phyloP scores from a whole-genome alignment of 2,888 invertebrate species.

The Eupeodes latifasciatus region DNA sequence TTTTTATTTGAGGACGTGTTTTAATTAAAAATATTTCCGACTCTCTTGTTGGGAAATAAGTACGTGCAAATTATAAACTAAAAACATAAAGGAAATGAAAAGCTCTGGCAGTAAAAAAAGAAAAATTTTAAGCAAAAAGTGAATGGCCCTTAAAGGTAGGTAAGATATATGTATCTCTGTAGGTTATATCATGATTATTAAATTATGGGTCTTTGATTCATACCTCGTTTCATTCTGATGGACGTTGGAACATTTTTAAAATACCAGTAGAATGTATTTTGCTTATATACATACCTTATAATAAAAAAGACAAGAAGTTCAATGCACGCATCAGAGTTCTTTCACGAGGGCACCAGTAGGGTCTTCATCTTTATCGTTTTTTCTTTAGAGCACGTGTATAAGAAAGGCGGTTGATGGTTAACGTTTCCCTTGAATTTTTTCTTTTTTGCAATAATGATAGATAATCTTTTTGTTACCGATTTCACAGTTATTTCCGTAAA shows the following conservation, averaged over 20 bases:
- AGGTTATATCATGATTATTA: neutral
- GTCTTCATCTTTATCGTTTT: neutral
- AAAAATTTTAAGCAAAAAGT: neutral
- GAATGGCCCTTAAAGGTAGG: neutral
- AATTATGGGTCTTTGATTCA: slow-evolving; percentile 3
- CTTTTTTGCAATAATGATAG: neutral
- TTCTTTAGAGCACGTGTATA: neutral
- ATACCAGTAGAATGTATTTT: neutral
- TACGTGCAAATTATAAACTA: neutral
- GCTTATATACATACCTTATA: no score
- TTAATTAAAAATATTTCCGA: slow-evolving; percentile 1
- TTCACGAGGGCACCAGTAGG: neutral
- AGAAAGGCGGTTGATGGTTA: neutral
- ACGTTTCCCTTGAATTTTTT: neutral
- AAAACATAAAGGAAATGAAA: neutral
- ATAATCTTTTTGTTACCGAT: neutral
- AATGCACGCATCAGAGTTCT: neutral
- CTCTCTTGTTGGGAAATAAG: neutral
- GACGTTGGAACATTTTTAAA: neutral
- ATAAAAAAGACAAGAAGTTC: neutral
- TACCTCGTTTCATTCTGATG: neutral
- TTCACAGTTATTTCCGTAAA: neutral
- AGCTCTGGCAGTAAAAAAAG: neutral
- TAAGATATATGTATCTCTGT: no score
- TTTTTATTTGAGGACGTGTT: neutral